phyloP scores from a whole-genome alignment of 2,888 invertebrate genomes.

The Petrolisthes cinctipes region DNA sequence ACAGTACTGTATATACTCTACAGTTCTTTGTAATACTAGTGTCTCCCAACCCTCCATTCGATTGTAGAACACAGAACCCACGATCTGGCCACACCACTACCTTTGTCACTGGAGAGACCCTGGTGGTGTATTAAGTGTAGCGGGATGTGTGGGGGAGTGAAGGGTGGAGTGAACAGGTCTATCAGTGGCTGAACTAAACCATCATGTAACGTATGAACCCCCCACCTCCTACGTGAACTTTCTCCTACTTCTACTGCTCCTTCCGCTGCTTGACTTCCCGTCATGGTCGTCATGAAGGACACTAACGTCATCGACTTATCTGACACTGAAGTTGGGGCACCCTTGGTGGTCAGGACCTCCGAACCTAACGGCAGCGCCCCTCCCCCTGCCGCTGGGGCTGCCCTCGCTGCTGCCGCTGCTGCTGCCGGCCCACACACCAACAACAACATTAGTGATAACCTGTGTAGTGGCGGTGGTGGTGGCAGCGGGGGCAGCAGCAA shows the following conservation, averaged over 20 bases:
- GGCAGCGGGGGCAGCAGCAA: slow-evolving; percentile 24
- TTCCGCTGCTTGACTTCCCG: background rate
- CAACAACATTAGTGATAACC: slow-evolving; percentile 31
- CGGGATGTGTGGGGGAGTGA: background rate
- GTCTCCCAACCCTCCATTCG: too few relatives aligned
- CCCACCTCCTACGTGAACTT: background rate
- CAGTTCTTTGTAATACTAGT: too few relatives aligned
- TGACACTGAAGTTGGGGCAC: slow-evolving; percentile 45
- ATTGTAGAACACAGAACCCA: too few relatives aligned
- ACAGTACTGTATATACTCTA: too few relatives aligned
- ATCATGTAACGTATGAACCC: background rate
- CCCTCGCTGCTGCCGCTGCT: slow-evolving; percentile 39
- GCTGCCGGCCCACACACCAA: slow-evolving; percentile 29
- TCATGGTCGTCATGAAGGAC: slow-evolving; percentile 55
- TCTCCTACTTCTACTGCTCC: background rate
- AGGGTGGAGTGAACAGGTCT: background rate
- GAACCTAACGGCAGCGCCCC: slow-evolving; percentile 46
- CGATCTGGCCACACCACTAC: too few relatives aligned
- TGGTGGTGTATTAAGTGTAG: background rate
- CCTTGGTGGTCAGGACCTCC: slow-evolving; percentile 42
- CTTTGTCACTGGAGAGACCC: background rate
- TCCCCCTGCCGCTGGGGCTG: slow-evolving; percentile 39
- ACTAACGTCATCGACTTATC: slow-evolving; percentile 45
- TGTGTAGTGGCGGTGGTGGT: background rate
- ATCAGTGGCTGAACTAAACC: background rate